Percentiles rank a stretch among this genome's conserved stretches.
These are phyloP conservation scores for Poecile atricapillus DNA, from an alignment of 2,113 vertebrate species.

Conservation along the genomic window DNA sequence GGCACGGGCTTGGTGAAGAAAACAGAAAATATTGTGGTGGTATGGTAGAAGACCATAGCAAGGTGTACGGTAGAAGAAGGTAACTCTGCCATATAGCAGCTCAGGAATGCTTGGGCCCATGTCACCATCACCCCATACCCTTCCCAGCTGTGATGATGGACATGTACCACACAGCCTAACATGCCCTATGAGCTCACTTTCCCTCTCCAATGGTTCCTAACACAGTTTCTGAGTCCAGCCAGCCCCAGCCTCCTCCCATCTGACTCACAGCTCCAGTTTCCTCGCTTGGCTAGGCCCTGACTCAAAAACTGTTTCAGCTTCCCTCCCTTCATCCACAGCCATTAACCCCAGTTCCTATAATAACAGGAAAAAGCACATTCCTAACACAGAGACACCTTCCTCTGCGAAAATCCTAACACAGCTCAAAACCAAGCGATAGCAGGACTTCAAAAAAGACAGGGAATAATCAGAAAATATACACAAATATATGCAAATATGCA, in stretches of 20 bases:
- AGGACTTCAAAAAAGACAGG: background rate
- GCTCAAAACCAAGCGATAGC: background rate
- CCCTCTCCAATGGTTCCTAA: background rate
- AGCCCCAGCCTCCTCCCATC: constrained; percentile 31
- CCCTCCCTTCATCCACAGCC: constrained; percentile 42
- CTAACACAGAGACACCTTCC: constrained; percentile 45
- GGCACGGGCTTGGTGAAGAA: background rate
- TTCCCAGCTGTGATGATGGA: background rate
- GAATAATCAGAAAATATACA: background rate
- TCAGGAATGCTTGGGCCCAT: background rate
- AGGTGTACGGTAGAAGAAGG: background rate
- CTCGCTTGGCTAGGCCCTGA: background rate
- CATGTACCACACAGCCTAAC: background rate
- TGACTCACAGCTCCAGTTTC: constrained; percentile 56
- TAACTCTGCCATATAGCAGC: background rate
- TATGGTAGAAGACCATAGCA: background rate
- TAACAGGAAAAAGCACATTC: constrained; percentile 68
- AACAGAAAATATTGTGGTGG: background rate
- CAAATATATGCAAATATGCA: background rate
- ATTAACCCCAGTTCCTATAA: constrained; percentile 58
- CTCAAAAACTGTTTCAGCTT: constrained; percentile 21
- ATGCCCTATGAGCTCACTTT: background rate
- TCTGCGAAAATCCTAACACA: background rate
- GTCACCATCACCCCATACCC: background rate
- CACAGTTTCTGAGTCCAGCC: background rate